These are phyloP conservation scores for Hydrocynus forskahlii DNA, from an alignment of 2,797 vertebrate species.

Conservation along the genomic window DNA sequence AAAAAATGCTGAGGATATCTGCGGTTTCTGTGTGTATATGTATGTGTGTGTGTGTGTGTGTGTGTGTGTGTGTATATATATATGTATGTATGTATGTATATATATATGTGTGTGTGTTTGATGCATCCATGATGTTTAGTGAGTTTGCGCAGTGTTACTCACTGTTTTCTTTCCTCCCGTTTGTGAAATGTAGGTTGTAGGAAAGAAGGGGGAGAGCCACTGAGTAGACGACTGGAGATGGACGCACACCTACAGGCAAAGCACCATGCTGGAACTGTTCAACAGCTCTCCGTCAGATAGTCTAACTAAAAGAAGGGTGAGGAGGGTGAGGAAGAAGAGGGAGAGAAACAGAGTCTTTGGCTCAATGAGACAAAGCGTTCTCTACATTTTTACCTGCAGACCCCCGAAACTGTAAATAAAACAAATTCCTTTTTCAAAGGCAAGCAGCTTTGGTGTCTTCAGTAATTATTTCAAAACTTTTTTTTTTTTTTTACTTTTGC, in stretches of 20 bases:
- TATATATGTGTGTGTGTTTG: no score
- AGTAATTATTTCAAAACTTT: no score
- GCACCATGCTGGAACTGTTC: constrained; percentile 44
- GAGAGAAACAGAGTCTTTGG: constrained; percentile 73
- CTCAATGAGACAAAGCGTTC: constrained; percentile 68
- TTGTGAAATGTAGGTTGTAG: constrained; percentile 83
- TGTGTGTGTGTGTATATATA: no score
- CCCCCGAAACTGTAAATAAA: constrained; percentile 92
- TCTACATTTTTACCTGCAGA: constrained; percentile 81
- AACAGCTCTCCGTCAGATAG: constrained; percentile 53
- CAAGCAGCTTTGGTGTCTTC: constrained; percentile 57
- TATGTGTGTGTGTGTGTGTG: no score
- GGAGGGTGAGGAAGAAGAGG: constrained; percentile 53
- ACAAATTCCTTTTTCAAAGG: constrained; percentile 84
- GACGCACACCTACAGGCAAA: constrained; percentile 26
- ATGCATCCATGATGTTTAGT: no score
- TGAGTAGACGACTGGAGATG: constrained; percentile 70
- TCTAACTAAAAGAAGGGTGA: neutral
- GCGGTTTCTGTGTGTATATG: no score
- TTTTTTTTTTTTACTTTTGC: no score
- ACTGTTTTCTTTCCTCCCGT: neutral
- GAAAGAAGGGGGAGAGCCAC: constrained; percentile 97
- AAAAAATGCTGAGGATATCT: no score
- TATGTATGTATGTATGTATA: no score
- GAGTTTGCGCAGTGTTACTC: no score